Base-by-base conservation (phyloP, 2,888 invertebrate genomes). In the Coelogynopora nodosa region DNA sequence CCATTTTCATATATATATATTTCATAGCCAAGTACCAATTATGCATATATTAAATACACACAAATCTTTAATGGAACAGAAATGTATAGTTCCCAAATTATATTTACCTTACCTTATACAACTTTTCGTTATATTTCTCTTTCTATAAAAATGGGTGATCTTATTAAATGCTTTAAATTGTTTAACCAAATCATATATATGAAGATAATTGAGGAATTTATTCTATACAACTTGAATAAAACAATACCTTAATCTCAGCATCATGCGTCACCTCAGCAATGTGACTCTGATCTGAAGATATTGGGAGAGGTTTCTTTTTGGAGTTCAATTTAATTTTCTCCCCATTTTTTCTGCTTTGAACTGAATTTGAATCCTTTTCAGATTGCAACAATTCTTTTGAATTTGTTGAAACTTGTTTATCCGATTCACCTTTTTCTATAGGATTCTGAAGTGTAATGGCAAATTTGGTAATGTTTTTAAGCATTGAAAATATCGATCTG, bases 171-270 rank as follows among this genome's bases (percentile, higher is more conserved):
- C n/a, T n/a, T n/a, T n/a, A n/a, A n/a, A n/a, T n/a, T n/a, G n/a
- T n/a, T n/a, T n/a, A n/a, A n/a, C n/a, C n/a, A n/a, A n/a, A n/a
- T n/a, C n/a, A n/a, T n/a, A n/a, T n/a, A n/a, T n/a, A n/a, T n/a
- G n/a, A n/a, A n/a, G n/a, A n/a, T n/a, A n/a, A n/a, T n/a, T n/a
- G n/a, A n/a, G n/a, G n/a, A n/a, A n/a, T n/a, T n/a, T n/a, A n/a
- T n/a, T n/a, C n/a, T n/a, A n/a, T 49, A 49, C 18, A 5, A 49
- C 5, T 49, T 10, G 49, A 49, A 49, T 49, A 49, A 5, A 49
- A 49, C 49, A 74, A 74, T 0, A 30, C 31, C 28, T 87, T 83
- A 28, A 67, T 74, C 26, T 84, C 81, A 26, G 49, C 82, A 31
- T 67, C 86, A 10, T 88, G 86, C 28, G 5, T 82, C 2, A 82